A percentile compares a stretch with the other conserved stretches of the same genome.
Conservation (phyloP, 2,797 vertebrate species). For the Potorous gilbertii region DNA sequence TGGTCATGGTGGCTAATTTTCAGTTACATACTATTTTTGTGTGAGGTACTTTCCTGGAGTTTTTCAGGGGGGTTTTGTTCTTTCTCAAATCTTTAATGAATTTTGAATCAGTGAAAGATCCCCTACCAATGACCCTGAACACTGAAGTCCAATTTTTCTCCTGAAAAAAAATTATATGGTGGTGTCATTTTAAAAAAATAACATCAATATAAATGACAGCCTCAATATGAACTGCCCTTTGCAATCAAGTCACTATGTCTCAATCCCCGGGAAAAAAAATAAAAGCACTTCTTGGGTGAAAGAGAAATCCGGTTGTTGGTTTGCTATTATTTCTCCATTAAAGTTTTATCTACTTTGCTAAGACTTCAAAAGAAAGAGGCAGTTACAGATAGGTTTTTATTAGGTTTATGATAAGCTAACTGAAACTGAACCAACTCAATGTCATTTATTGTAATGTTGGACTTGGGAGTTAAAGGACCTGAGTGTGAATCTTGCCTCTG, state of each 20-base stretch:
- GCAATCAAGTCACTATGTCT: conserved; percentile 78
- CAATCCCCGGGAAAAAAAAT: conserved; percentile 71
- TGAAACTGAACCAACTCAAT: conserved; percentile 50
- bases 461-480: conserved; percentile 8
- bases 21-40: conserved; percentile 24
- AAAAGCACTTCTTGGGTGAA: conserved; percentile 74
- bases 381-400: conserved; percentile 32
- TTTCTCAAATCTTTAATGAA: conserved; percentile 80
- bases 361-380: conserved; percentile 40
- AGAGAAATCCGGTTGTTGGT: conserved; percentile 64
- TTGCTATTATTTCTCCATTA: conserved; percentile 63
- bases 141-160: conserved; percentile 81
- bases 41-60: neutral
- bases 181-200: conserved; percentile 81
- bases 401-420: conserved; percentile 43
- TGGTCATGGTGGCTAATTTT: conserved; percentile 37
- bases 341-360: conserved; percentile 64
- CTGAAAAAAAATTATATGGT: conserved; percentile 79
- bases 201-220: conserved; percentile 83
- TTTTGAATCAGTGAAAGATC: conserved; percentile 82
- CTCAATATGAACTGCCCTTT: conserved; percentile 82
- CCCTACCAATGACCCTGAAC: conserved; percentile 81
- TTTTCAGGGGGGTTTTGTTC: neutral
- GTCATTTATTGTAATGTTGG: conserved; percentile 44
- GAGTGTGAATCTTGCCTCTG: neutral